Conservation (phyloP, 1,140 invertebrate species). For the Trachymyrmex septentrionalis region DNA sequence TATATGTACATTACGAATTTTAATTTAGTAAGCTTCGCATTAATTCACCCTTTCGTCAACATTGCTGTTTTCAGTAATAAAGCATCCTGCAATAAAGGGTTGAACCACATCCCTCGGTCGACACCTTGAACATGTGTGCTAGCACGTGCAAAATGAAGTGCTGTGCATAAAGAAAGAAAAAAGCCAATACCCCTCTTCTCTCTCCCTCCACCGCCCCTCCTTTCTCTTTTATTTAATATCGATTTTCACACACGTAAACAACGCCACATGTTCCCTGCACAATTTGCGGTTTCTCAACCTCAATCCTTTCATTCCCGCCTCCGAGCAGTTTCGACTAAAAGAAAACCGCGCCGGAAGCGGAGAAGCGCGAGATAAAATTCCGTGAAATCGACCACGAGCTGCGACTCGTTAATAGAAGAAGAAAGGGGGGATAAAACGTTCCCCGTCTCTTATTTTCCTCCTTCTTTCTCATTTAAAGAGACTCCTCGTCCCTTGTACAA, state of each 20-base stretch:
- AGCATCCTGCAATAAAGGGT: neutral
- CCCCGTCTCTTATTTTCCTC: neutral
- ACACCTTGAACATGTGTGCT: slow-evolving; percentile 32
- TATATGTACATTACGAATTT: no score
- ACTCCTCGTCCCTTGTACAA: neutral
- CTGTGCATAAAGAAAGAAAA: neutral
- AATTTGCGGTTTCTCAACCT: slow-evolving; percentile 35
- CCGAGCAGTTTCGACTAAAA: neutral
- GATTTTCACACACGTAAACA: slow-evolving; percentile 53
- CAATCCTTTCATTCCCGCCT: neutral
- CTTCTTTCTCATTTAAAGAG: slow-evolving; percentile 7
- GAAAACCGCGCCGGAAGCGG: slow-evolving; percentile 16
- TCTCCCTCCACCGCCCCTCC: neutral
- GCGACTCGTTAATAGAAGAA: slow-evolving; percentile 19
- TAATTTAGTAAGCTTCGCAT: neutral
- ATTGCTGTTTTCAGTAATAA: slow-evolving; percentile 7
- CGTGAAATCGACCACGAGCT: slow-evolving; percentile 13
- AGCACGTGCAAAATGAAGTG: slow-evolving; percentile 38
- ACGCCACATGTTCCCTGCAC: slow-evolving; percentile 14
- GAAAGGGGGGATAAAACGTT: neutral
- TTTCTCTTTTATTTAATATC: slow-evolving; percentile 34
- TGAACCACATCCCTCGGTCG: neutral
- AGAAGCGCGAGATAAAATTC: slow-evolving; percentile 19
- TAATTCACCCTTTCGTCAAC: neutral
- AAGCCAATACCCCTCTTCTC: neutral